Evolutionary conservation across 1,140 invertebrate genomes (phyloP).

Genomic region (Brachionus rotundiformis): DNA sequence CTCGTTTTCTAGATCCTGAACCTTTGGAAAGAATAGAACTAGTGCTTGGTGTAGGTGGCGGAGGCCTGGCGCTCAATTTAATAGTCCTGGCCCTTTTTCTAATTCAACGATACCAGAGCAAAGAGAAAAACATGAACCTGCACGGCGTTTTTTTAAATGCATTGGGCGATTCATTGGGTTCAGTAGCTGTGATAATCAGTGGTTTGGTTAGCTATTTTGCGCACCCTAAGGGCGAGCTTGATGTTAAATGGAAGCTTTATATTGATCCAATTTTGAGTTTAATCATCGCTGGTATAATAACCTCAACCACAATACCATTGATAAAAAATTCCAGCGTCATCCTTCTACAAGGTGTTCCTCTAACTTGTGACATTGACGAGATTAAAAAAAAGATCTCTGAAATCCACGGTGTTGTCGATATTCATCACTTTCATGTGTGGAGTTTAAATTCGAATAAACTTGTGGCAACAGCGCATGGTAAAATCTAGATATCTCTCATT

Average conservation of each 20-base stretch:
- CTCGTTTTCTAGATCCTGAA: slow-evolving; percentile 56
- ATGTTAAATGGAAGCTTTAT: slow-evolving; percentile 74
- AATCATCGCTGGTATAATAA: slow-evolving; percentile 67
- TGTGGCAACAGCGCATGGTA: slow-evolving; percentile 4
- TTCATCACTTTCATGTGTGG: slow-evolving; percentile 70
- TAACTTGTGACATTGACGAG: slow-evolving; percentile 65
- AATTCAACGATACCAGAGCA: background rate
- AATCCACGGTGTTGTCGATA: slow-evolving; percentile 66
- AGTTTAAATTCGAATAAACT: slow-evolving; percentile 61
- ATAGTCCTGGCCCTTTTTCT: background rate
- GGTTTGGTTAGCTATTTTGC: slow-evolving; percentile 76
- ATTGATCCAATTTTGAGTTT: slow-evolving; percentile 84
- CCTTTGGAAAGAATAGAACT: slow-evolving; percentile 52
- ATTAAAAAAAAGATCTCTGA: slow-evolving; percentile 62
- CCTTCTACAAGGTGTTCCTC: slow-evolving; percentile 68
- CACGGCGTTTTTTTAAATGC: slow-evolving; percentile 93
- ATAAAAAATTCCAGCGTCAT: slow-evolving; percentile 67
- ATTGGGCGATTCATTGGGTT: slow-evolving; percentile 83
- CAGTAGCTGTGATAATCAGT: slow-evolving; percentile 83
- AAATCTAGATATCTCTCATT: background rate
- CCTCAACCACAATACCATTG: slow-evolving; percentile 66
- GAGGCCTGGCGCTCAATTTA: background rate
- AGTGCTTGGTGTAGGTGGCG: background rate
- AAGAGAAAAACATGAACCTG: slow-evolving; percentile 76
- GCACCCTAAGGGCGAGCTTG: slow-evolving; percentile 64